Base-by-base conservation (phyloP, 2,113 vertebrate species). In the Aegotheles bennettii region DNA sequence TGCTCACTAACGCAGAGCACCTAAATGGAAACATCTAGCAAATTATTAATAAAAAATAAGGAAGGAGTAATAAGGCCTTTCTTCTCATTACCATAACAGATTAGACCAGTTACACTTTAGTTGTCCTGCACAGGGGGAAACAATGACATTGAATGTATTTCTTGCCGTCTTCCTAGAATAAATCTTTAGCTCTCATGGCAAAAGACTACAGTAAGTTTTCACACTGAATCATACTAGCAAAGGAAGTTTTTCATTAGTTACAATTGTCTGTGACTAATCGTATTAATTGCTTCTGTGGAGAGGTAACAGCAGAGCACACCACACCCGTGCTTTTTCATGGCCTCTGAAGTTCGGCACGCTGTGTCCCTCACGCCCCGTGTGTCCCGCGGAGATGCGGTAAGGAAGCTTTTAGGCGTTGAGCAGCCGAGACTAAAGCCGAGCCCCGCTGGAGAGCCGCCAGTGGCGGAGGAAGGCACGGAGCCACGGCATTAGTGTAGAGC, bases 391-490 rank as follows among this genome's bases (percentile, higher is more conserved):
- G n/a, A 36, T 9, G 31, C 36, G 68, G 59, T 6, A 8, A 21
- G 16, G 19, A 17, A 24, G 20, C 4, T 26, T 48, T 28, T 4
- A 8, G 36, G 5, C 1, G 17, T 1, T 0, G 45, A 21, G 48
- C 65, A n/a, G 50, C 35, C 1, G 7, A 7, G 2, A 5, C 2
- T 1, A 2, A 4, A 2, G 5, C 0, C 28, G 0, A 5, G 26
- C 15, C 33, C 0, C 4, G 35, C 18, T 11, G 9, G 47, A 23
- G 47, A 11, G 11, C 47, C 23, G 47, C 21, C 9, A 21, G 21
- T 48, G 47, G 47, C 47, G 24, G 21, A 48, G 47, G 21, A 20
- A 48, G 47, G 31, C 45, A 11, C 36, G 23, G 25, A 17, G 35
- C 36, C 29, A 7, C 36, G 11, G 7, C 43, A 9, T 6, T 1